These are phyloP conservation scores for Anaspis maculata DNA, from an alignment of 2,888 invertebrate species.

Conservation along the genomic window DNA sequence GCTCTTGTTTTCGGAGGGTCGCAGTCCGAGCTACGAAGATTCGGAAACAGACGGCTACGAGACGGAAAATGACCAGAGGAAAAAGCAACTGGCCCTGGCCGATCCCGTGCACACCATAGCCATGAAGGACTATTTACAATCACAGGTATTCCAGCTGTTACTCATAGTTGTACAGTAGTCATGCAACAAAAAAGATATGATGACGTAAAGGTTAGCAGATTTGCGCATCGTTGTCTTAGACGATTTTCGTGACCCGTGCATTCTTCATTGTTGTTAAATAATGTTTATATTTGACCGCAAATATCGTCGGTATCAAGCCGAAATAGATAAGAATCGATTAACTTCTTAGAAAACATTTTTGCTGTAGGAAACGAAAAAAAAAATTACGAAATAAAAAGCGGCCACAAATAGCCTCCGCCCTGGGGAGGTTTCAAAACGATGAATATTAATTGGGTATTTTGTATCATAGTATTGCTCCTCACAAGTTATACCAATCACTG, in stretches of 20 bases:
- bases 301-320: too few relatives aligned
- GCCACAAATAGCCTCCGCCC: too few relatives aligned
- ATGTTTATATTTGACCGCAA: too few relatives aligned
- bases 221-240: neutral
- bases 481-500: too few relatives aligned
- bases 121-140: constrained; percentile 61
- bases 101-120: constrained; percentile 79
- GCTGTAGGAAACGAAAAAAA: constrained; percentile 3
- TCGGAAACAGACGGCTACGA: constrained; percentile 56
- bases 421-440: too few relatives aligned
- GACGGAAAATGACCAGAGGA: constrained; percentile 68
- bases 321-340: too few relatives aligned
- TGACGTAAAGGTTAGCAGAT: too few relatives aligned
- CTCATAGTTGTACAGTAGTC: neutral
- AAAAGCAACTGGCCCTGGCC: constrained; percentile 55
- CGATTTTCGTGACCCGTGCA: neutral
- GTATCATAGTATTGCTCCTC: too few relatives aligned
- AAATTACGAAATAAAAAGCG: constrained; percentile 12
- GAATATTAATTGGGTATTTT: too few relatives aligned
- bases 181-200: neutral
- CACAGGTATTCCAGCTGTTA: constrained; percentile 52
- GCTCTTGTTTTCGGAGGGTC: constrained; percentile 34
- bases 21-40: constrained; percentile 41
- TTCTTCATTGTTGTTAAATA: too few relatives aligned
- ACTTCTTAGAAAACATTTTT: neutral